Percentiles rank a stretch among this genome's conserved stretches.
Conservation (phyloP, 2,797 vertebrate genomes). For the Ctenochaetus hawaiiensis region DNA sequence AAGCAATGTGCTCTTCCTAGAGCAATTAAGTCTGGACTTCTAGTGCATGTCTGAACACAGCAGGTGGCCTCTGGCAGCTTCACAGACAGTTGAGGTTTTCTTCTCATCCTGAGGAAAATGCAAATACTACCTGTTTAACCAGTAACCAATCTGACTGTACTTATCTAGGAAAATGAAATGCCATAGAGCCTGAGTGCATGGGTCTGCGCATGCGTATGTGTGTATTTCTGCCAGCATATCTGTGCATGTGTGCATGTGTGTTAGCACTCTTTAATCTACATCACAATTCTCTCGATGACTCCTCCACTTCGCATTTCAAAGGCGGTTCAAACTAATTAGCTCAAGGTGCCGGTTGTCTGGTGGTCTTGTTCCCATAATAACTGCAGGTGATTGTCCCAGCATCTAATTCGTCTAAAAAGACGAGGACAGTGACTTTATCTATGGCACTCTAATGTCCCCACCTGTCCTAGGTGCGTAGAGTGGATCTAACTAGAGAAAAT, state of each 20-base stretch:
- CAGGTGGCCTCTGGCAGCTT: constrained; percentile 59
- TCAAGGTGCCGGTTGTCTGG: constrained; percentile 53
- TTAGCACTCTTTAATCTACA: constrained; percentile 45
- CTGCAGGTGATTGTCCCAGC: constrained; percentile 40
- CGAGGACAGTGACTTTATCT: constrained; percentile 24
- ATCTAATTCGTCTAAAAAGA: constrained; percentile 26
- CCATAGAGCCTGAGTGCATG: constrained; percentile 5
- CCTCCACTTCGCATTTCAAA: constrained; percentile 67
- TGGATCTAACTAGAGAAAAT: constrained; percentile 7
- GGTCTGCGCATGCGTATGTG: not conserved
- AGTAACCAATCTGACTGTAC: constrained; percentile 45
- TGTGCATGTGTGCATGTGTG: constrained; percentile 19
- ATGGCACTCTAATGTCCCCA: constrained; percentile 16
- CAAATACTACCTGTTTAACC: constrained; percentile 80
- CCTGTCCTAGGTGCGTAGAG: not conserved
- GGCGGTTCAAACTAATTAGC: constrained; percentile 73
- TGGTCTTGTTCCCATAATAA: constrained; percentile 56
- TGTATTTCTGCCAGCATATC: constrained; percentile 13
- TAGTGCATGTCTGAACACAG: constrained; percentile 47
- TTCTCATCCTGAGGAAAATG: constrained; percentile 66
- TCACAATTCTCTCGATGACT: constrained; percentile 62
- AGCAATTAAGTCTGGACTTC: constrained; percentile 43
- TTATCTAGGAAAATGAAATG: constrained; percentile 72
- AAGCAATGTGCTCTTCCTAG: constrained; percentile 26
- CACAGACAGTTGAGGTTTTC: constrained; percentile 50